These are phyloP conservation scores for Diabrotica undecimpunctata DNA, from an alignment of 1,140 invertebrate species.

Conservation along the genomic window DNA sequence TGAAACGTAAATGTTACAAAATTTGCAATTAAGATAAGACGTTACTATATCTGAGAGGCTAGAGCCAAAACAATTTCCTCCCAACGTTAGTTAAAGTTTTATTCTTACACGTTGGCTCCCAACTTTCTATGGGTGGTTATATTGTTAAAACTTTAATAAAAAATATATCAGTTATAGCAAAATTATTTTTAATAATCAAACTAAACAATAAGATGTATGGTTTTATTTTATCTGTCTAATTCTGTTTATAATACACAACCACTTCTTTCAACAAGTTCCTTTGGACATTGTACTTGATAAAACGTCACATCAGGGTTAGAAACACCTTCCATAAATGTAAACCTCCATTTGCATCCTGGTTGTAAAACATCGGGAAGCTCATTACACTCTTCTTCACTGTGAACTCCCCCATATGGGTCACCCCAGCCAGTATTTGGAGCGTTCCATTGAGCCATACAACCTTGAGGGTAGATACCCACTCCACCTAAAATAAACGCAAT, in stretches of 20 bases:
- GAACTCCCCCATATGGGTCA: conserved; percentile 19
- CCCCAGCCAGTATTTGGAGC: conserved; percentile 23
- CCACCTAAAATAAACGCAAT: conserved; percentile 2
- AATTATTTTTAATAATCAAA: too few relatives aligned
- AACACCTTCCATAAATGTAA: conserved; percentile 23
- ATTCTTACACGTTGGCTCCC: too few relatives aligned
- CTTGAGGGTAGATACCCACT: conserved; percentile 23
- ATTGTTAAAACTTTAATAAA: too few relatives aligned
- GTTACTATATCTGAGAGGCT: too few relatives aligned
- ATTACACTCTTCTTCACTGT: conserved; percentile 17
- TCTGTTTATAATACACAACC: not conserved
- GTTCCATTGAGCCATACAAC: conserved; percentile 25
- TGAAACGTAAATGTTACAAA: too few relatives aligned
- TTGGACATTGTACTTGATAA: conserved; percentile 24
- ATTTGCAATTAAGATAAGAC: too few relatives aligned
- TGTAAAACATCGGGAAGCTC: conserved; percentile 21
- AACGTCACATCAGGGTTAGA: conserved; percentile 26
- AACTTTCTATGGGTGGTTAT: too few relatives aligned
- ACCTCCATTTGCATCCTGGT: conserved; percentile 24
- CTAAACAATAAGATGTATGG: too few relatives aligned
- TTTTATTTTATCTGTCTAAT: too few relatives aligned
- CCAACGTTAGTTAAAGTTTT: too few relatives aligned
- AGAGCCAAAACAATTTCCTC: too few relatives aligned
- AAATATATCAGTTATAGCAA: too few relatives aligned
- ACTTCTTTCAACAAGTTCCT: conserved; percentile 15